Conservation (phyloP, 2,888 invertebrate species). For the Meteorus colon region DNA sequence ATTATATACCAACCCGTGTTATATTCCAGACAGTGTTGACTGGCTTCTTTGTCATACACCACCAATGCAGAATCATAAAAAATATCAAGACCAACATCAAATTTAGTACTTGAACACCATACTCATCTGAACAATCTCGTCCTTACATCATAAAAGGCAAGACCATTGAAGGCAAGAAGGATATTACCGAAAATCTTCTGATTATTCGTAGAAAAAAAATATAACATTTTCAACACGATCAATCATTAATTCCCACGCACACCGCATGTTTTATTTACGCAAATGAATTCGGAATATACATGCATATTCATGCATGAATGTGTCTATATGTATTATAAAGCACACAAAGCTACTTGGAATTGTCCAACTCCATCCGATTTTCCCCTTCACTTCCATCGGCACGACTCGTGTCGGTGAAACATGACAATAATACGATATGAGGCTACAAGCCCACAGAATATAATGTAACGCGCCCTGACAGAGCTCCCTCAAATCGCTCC, state of each 20-base stretch:
- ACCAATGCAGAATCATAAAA: too few species aligned
- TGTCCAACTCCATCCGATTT: slow-evolving; percentile 26
- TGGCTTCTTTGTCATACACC: too few species aligned
- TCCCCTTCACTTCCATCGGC: slow-evolving; percentile 17
- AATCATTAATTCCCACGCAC: background rate
- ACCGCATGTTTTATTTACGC: background rate
- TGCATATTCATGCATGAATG: background rate
- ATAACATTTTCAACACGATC: too few species aligned
- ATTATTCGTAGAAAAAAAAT: too few species aligned
- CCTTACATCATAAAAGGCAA: too few species aligned
- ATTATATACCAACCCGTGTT: too few species aligned
- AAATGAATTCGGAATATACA: background rate
- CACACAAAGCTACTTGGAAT: slow-evolving; percentile 32
- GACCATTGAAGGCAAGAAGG: too few species aligned
- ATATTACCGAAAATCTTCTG: too few species aligned
- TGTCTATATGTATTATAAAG: slow-evolving; percentile 29
- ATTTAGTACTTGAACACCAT: too few species aligned
- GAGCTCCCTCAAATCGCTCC: slow-evolving; percentile 57
- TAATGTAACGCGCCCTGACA: slow-evolving; percentile 64
- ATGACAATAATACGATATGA: slow-evolving; percentile 68
- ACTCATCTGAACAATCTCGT: too few species aligned
- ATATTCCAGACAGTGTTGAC: too few species aligned
- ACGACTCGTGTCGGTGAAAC: slow-evolving; percentile 60
- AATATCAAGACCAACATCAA: too few species aligned
- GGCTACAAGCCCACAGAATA: slow-evolving; percentile 66